These are phyloP conservation scores for Ataeniobius toweri DNA, from an alignment of 2,797 vertebrate genomes.

Conservation along the genomic window DNA sequence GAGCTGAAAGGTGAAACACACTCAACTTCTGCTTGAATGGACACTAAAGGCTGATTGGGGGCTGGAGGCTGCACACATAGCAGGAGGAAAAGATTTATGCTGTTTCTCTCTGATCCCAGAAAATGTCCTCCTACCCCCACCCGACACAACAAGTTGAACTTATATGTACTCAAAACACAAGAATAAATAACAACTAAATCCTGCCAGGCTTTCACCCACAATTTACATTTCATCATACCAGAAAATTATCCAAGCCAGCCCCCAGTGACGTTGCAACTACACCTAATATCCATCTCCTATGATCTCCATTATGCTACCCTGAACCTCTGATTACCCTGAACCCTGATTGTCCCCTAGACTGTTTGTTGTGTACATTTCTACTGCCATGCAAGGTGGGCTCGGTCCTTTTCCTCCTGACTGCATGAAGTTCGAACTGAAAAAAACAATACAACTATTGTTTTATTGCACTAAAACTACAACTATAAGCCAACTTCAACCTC, in stretches of 20 bases:
- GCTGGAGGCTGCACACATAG: constrained; percentile 39
- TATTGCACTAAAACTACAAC: background rate
- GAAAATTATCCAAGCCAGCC: no score
- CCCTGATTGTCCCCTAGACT: background rate
- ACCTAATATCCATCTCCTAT: background rate
- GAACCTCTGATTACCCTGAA: background rate
- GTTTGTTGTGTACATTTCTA: background rate
- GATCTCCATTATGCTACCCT: background rate
- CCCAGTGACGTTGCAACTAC: background rate
- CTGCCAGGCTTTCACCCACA: constrained; percentile 36
- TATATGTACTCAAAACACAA: constrained; percentile 7
- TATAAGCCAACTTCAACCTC: background rate
- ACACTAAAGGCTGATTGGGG: constrained; percentile 42
- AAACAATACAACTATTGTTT: background rate
- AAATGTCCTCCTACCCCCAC: constrained; percentile 1
- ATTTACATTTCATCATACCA: constrained; percentile 13
- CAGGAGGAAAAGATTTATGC: constrained; percentile 20
- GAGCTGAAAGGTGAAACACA: constrained; percentile 69
- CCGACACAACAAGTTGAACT: constrained; percentile 24
- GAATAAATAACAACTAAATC: constrained; percentile 44
- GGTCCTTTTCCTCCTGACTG: background rate
- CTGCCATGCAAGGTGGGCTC: background rate
- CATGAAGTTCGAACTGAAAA: background rate
- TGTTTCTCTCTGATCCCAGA: background rate
- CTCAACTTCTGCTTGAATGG: constrained; percentile 61